phyloP scores from a whole-genome alignment of 2,113 vertebrate genomes.

The Todiramphus saurophagus region DNA sequence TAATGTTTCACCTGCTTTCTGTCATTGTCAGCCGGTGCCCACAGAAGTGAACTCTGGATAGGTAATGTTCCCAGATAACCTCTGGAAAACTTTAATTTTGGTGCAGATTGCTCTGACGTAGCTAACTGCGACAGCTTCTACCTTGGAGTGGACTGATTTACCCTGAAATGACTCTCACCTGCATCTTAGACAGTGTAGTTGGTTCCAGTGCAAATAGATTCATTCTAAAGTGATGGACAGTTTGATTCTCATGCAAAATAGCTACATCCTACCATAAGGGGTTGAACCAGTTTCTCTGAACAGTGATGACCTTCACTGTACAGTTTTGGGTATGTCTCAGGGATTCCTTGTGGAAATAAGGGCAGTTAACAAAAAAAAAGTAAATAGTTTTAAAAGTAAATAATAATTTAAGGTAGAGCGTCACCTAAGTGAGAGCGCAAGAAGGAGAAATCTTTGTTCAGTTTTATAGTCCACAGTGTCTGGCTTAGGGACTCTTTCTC shows the following conservation, averaged over 20 bases:
- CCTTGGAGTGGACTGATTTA: slow-evolving; percentile 54
- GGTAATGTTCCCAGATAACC: slow-evolving; percentile 51
- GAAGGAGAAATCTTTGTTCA: slow-evolving; percentile 70
- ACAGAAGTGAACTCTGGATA: slow-evolving; percentile 45
- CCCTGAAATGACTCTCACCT: slow-evolving; percentile 56
- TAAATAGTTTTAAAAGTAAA: slow-evolving; percentile 75
- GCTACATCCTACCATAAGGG: slow-evolving; percentile 64
- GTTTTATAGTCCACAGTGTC: slow-evolving; percentile 59
- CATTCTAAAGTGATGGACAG: slow-evolving; percentile 31
- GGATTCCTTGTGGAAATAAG: slow-evolving; percentile 85
- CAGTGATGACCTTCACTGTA: slow-evolving; percentile 75
- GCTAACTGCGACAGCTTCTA: slow-evolving; percentile 38
- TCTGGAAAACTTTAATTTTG: slow-evolving; percentile 55
- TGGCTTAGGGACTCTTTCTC: slow-evolving; percentile 63
- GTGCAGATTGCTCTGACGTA: slow-evolving; percentile 40
- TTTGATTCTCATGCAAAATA: slow-evolving; percentile 25
- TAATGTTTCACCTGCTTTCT: slow-evolving; percentile 33
- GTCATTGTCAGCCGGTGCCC: slow-evolving; percentile 30
- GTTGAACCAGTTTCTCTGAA: slow-evolving; percentile 75
- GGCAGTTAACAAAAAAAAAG: slow-evolving; percentile 71
- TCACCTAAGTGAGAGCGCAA: slow-evolving; percentile 71
- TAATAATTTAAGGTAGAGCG: slow-evolving; percentile 75
- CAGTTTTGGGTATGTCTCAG: slow-evolving; percentile 84
- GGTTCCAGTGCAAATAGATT: slow-evolving; percentile 23
- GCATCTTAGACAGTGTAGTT: not conserved